Percentiles rank a stretch among this genome's conserved stretches.
Conservation (phyloP, 1,140 invertebrate genomes). For the Brachionus manjavacas region DNA sequence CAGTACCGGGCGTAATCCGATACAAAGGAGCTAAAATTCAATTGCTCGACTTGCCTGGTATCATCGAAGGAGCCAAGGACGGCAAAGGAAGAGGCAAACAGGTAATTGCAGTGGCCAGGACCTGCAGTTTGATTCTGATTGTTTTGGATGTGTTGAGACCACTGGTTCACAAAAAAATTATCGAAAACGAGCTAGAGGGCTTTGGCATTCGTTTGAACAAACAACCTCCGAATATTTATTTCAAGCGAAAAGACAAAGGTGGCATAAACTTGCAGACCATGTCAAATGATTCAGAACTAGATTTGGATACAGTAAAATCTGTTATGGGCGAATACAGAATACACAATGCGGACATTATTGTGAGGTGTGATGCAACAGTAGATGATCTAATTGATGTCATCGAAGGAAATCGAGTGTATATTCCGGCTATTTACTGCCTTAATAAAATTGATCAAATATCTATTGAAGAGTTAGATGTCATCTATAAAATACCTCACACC, state of each 20-base stretch:
- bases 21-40: conserved; percentile 99
- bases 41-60: conserved; percentile 95
- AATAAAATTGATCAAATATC: conserved; percentile 87
- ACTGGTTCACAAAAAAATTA: conserved; percentile 84
- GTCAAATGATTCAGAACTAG: conserved; percentile 85
- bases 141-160: conserved; percentile 96
- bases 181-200: conserved; percentile 97
- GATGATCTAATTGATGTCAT: conserved; percentile 98
- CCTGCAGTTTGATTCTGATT: conserved; percentile 95
- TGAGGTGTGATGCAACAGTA: conserved; percentile 82
- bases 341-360: conserved; percentile 77
- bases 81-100: conserved; percentile 95
- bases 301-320: conserved; percentile 87
- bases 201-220: conserved; percentile 95
- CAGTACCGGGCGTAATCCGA: conserved; percentile 97
- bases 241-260: conserved; percentile 95
- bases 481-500: conserved; percentile 98
- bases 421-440: conserved; percentile 95
- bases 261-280: conserved; percentile 83
- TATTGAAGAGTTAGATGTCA: conserved; percentile 83
- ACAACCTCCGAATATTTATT: conserved; percentile 90
- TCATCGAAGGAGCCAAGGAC: conserved; percentile 99
- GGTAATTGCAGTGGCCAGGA: conserved; percentile 97
- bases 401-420: conserved; percentile 94
- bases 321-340: conserved; percentile 97